Conservation (phyloP, 2,113 vertebrate species). For the Planiliza haematocheilus region DNA sequence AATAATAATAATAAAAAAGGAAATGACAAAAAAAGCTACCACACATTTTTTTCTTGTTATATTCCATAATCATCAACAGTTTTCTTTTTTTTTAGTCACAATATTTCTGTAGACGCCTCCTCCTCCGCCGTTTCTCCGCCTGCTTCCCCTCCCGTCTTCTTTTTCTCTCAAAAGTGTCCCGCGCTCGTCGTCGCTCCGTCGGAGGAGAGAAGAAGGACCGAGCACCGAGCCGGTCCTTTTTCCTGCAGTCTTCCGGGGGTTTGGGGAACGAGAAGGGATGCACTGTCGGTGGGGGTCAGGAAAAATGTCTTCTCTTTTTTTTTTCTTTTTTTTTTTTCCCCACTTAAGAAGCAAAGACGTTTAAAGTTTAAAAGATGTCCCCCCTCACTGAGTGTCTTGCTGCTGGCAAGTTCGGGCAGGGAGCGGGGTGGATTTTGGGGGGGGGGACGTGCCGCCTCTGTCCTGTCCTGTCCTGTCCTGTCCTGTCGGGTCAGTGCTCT, state of each 20-base stretch:
- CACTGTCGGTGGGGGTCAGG: conserved; percentile 9
- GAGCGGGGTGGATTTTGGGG: conserved; percentile 36
- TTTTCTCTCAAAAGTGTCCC: conserved; percentile 65
- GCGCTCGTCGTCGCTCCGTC: conserved; percentile 57
- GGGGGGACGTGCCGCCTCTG: conserved; percentile 3
- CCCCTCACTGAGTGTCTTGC: conserved; percentile 63
- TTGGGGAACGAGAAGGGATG: conserved; percentile 24
- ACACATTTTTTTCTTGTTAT: conserved; percentile 79
- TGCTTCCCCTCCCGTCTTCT: conserved; percentile 45
- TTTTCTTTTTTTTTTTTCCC: conserved; percentile 58
- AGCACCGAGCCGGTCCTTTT: conserved; percentile 72
- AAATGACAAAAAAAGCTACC: conserved; percentile 83
- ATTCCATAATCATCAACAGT: conserved; percentile 76
- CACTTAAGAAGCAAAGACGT: conserved; percentile 61
- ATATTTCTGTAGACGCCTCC: conserved; percentile 73
- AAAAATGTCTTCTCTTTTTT: too few species aligned
- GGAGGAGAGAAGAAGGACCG: conserved; percentile 63
- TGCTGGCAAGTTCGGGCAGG: conserved; percentile 40
- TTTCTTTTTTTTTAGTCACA: conserved; percentile 74
- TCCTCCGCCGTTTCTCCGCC: conserved; percentile 58
- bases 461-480: too few species aligned
- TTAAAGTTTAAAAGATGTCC: conserved; percentile 57
- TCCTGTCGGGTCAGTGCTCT: conserved; percentile 32
- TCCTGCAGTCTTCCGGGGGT: conserved; percentile 73
- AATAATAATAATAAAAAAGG: conserved; percentile 58